phyloP scores from a whole-genome alignment of 2,113 vertebrate species.

The Burhinus oedicnemus region DNA sequence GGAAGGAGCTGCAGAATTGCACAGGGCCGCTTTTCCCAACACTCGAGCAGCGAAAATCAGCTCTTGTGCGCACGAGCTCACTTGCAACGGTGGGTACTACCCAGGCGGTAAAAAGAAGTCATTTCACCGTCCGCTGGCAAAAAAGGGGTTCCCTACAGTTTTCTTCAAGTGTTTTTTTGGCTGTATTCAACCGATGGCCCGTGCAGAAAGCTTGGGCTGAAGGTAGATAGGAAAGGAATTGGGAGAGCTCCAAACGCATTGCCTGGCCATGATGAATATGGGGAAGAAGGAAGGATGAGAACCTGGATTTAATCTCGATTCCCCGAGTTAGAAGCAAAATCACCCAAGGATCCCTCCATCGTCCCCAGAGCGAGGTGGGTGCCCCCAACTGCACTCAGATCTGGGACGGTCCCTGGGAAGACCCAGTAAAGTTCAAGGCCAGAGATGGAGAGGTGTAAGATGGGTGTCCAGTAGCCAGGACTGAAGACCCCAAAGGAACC shows the following conservation, averaged over 20 bases:
- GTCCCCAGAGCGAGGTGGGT: background rate
- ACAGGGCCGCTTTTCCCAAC: rapidly evolving
- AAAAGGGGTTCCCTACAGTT: background rate
- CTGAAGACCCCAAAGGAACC: background rate
- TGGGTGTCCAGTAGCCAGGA: background rate
- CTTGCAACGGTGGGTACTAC: background rate
- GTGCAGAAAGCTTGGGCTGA: background rate
- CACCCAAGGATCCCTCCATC: background rate
- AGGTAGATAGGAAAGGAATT: background rate
- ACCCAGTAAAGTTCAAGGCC: background rate
- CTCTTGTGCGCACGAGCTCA: rapidly evolving
- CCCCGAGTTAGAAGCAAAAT: background rate
- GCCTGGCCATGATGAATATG: background rate
- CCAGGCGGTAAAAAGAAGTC: background rate
- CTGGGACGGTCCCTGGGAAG: background rate
- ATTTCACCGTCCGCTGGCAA: background rate
- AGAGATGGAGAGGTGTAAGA: background rate
- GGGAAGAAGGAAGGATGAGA: background rate
- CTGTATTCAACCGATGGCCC: background rate
- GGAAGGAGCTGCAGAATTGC: background rate
- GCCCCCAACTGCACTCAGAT: background rate
- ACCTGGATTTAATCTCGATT: background rate
- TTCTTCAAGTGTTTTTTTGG: background rate
- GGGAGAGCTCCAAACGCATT: background rate
- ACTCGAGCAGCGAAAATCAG: background rate